Base-by-base conservation (phyloP, 2,113 vertebrate genomes). In the Solea senegalensis region DNA sequence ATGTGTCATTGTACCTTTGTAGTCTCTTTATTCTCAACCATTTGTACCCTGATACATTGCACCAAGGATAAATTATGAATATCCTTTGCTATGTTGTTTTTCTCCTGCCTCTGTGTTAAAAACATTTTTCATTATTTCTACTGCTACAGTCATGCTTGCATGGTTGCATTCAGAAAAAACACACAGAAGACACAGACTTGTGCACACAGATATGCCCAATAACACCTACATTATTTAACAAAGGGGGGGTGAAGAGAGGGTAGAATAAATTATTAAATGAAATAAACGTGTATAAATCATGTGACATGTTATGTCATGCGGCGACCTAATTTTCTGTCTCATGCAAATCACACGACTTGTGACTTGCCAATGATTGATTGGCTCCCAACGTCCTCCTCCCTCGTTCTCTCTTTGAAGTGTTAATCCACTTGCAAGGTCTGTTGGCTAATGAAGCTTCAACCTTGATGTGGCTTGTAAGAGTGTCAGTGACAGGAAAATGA, bases 401-500 rank as follows among this genome's bases (percentile, higher is more conserved):
- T 66, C 48, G 34, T 69, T 59, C 51, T 55, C 27, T 75, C 77
- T 85, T 82, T 89, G 82, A 89, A 86, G 82, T 85, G 76, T 74
- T 80, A 84, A 90, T 82, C 76, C 14, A 28, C 73, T 55, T 63
- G 66, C 80, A 80, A 82, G 83, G 75, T 80, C 69, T 74, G 74
- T 44, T 73, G 65, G 79, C 76, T 82, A 81, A 86, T 81, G 67
- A 84, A 77, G 76, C 80, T 26, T 39, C 66, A 70, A 64, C 78
- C 72, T 80, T 77, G 45, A 77, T 72, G 69, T 89, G 16, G 58
- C 66, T 63, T 53, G 59, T 76, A 46, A 72, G 51, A 69, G 51
- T 54, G 56, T 52, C 61, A 46, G 65, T 62, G 68, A 73, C 55
- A 65, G 65, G 5, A 34, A 34, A 34, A 34, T 4, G 3, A 34